phyloP scores from a whole-genome alignment of 2,888 invertebrate species.

The Bhutanitis thaidina region DNA sequence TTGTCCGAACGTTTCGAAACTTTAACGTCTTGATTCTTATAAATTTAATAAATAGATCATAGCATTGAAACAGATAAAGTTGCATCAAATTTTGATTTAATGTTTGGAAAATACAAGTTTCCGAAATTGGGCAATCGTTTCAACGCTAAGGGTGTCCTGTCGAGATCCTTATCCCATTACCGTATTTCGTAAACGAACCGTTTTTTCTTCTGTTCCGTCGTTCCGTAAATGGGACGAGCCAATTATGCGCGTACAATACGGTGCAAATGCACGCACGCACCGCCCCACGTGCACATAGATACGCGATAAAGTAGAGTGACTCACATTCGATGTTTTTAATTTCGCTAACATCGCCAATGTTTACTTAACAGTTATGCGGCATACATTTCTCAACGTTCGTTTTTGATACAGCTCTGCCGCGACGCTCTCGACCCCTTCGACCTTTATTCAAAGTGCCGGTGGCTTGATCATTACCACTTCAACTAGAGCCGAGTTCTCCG shows the following conservation, averaged over 20 bases:
- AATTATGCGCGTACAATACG: slow-evolving; percentile 30
- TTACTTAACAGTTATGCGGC: slow-evolving; percentile 69
- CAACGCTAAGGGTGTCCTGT: slow-evolving; percentile 5
- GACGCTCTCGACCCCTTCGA: slow-evolving; percentile 65
- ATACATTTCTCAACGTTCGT: slow-evolving; percentile 53
- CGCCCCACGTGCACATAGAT: slow-evolving; percentile 32
- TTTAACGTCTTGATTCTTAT: slow-evolving; percentile 16
- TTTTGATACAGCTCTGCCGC: slow-evolving; percentile 40
- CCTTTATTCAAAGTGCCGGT: slow-evolving; percentile 66
- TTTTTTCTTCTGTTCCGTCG: slow-evolving; percentile 8
- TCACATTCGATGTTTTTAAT: slow-evolving; percentile 47
- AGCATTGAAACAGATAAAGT: no score
- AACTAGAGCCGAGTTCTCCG: slow-evolving; percentile 33
- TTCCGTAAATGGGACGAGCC: slow-evolving; percentile 29
- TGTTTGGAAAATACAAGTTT: slow-evolving; percentile 16
- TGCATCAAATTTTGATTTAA: neutral
- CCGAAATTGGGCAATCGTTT: slow-evolving; percentile 18
- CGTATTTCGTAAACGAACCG: slow-evolving; percentile 17
- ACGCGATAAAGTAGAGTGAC: slow-evolving; percentile 29
- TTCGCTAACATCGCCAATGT: slow-evolving; percentile 64
- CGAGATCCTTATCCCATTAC: slow-evolving; percentile 19
- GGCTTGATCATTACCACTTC: slow-evolving; percentile 45
- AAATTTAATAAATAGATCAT: neutral
- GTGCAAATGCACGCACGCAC: slow-evolving; percentile 32
- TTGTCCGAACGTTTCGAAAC: no score